Evolutionary conservation across 2,888 invertebrate genomes (phyloP).

Genomic region (Ferdinandea cuprea): DNA sequence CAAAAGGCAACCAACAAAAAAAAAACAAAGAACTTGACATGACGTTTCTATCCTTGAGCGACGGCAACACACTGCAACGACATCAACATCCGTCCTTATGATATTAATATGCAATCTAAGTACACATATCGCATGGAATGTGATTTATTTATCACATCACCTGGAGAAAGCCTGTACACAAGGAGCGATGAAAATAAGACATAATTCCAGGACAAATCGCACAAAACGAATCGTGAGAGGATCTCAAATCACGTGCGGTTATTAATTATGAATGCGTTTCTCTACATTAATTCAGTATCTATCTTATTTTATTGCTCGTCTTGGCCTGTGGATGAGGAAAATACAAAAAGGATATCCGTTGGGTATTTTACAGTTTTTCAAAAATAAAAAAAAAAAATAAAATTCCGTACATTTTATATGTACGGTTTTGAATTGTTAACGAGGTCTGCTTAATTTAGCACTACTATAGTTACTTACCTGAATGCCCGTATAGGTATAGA

Average conservation of each 20-base stretch:
- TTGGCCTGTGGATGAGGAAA: slow-evolving; percentile 21
- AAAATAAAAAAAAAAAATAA: no score
- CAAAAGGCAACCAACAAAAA: slow-evolving; percentile 23
- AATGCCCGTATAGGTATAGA: no score
- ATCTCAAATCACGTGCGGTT: slow-evolving; percentile 61
- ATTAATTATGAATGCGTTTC: slow-evolving; percentile 67
- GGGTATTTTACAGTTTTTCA: slow-evolving; percentile 45
- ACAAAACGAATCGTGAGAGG: slow-evolving; percentile 61
- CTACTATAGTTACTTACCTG: no score
- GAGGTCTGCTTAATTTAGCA: no score
- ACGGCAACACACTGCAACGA: slow-evolving; percentile 52
- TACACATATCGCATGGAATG: slow-evolving; percentile 72
- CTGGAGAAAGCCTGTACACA: slow-evolving; percentile 45
- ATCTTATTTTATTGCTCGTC: slow-evolving; percentile 16
- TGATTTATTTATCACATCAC: slow-evolving; percentile 74
- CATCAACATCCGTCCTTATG: slow-evolving; percentile 69
- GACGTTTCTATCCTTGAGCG: slow-evolving; percentile 46
- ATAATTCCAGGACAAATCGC: slow-evolving; percentile 73
- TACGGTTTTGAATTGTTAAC: background rate
- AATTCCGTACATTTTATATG: no score
- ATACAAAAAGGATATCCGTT: slow-evolving; percentile 69
- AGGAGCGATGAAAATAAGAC: slow-evolving; percentile 62
- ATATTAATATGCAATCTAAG: slow-evolving; percentile 71
- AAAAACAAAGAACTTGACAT: slow-evolving; percentile 52
- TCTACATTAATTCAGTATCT: slow-evolving; percentile 4